Base-by-base conservation (phyloP, 2,797 vertebrate species). In the Steatocranus sp. region DNA sequence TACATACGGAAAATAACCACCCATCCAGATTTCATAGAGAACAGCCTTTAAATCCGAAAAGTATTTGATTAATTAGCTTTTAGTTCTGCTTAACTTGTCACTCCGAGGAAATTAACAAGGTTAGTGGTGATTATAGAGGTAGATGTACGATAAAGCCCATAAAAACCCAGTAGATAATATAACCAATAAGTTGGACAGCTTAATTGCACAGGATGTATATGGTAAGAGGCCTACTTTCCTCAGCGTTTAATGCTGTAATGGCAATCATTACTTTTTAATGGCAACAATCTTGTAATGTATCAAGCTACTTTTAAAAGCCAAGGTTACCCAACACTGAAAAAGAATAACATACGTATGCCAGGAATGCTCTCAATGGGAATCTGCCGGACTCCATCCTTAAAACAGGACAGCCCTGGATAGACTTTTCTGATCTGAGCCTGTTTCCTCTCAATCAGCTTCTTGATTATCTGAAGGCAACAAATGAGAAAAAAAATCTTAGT, bases 291-390 rank as follows among this genome's bases (percentile, higher is more conserved):
- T 73, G 17, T n/a, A 73, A 81, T n/a, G 23, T 61, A 30, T 12
- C 4, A 48, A 49, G 68, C 43, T 73, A 49, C 25, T 30, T 49
- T 73, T n/a, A 6, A 51, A 58, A 46, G 25, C 43, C 1, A 48
- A 30, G 41, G 25, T 11, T 73, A 30, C 41, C 66, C 41, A 73
- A 73, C 6, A 30, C 41, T 73, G 43, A 73, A 32, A 49, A 30
- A n/a, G 25, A 73, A 73, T 70, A 70, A 97, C 98, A 5, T 98
- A 99, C 98, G 97, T 92, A 99, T 99, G 93, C 99, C 99, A 84
- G 99, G 98, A 96, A 99, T 99, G 96, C 97, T 99, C 95, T 99
- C 99, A 82, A 99, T 98, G 34, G 99, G 98, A 94, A 99, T 99
- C 94, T 99, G 99, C 73, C 98, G 97, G 79, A 99, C 98, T 92